Evolutionary conservation across 2,888 invertebrate species (phyloP), one percentile per base, ranked within the genome.

Genomic region (Apamea crenata): DNA sequence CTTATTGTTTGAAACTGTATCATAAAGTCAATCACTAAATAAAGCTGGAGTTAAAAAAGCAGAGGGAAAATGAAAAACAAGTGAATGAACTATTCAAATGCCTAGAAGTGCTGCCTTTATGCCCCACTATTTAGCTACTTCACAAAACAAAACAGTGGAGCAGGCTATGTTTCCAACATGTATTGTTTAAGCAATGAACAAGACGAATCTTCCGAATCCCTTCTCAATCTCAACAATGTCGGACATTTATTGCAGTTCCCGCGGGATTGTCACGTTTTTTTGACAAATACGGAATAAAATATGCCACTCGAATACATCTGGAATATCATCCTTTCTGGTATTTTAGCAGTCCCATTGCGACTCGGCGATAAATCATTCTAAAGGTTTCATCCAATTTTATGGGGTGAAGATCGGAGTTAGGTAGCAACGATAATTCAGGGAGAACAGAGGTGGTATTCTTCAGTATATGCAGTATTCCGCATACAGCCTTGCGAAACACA

Each of bases 141-240:
- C 12, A 32, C n/a, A 53, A 53, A 61, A 61, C 18, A 18, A 80
- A 81, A 68, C 25, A 59, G 50, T 53, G 12, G 25, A 12, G 14
- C 44, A 66, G 32, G 25, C 25, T 71, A 59, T 21, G 63, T 69
- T 69, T 59, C 59, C 36, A 74, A 74, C 61, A 71, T 71, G 50
- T 77, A 56, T 61, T 78, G 53, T 72, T 77, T 63, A 63, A 68
- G 63, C 40, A 61, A 72, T 81, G 36, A 77, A 76, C 36, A 53
- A 29, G 16, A 71, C 21, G 44, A 50, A n/a, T 14, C 56, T 59
- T 59, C n/a, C 12, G 59, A 44, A 77, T 59, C 70, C 67, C 67
- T 78, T 82, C 67, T 77, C 78, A 77, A 85, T 77, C 65, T 71
- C 65, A 86, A 86, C 74, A 68, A 79, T 74, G 74, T 83, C 65